Conservation (phyloP, 2,113 vertebrate genomes). For the Cheilinus undulatus region DNA sequence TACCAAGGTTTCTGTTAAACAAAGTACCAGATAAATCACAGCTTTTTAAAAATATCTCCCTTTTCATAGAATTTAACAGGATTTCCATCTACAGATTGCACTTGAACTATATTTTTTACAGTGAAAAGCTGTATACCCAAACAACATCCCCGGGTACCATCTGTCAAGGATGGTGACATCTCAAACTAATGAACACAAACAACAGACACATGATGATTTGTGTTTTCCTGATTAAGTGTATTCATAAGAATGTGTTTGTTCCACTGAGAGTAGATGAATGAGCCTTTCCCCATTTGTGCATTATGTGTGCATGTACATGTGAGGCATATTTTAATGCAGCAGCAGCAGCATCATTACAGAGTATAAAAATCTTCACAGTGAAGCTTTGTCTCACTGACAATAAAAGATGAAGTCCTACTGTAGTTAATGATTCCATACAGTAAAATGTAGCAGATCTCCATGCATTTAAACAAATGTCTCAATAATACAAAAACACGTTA, state of each 20-base stretch:
- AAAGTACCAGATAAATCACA: background rate
- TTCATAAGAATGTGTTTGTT: constrained; percentile 5
- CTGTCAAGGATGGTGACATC: constrained; percentile 23
- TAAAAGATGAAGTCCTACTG: background rate
- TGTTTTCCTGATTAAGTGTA: constrained; percentile 7
- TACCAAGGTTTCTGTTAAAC: no score
- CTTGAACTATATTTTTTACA: background rate
- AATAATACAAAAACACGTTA: constrained; percentile 4
- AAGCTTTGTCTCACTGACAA: background rate
- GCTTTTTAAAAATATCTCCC: constrained; percentile 10
- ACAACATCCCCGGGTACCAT: constrained; percentile 1
- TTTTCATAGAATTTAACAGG: background rate
- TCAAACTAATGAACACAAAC: constrained; percentile 14
- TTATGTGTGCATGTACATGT: background rate
- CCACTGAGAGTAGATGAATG: constrained; percentile 4
- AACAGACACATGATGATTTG: background rate
- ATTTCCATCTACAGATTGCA: constrained; percentile 22
- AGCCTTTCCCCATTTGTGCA: background rate
- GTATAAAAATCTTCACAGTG: background rate
- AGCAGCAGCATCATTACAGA: constrained; percentile 5
- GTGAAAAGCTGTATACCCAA: background rate
- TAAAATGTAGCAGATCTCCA: background rate
- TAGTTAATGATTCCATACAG: constrained; percentile 18
- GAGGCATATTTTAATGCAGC: constrained; percentile 5
- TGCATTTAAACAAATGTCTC: constrained; percentile 22